Evolutionary conservation across 1,140 invertebrate genomes (phyloP), one percentile per base, ranked within the genome.

Genomic region (Psilanteris sp.): DNA sequence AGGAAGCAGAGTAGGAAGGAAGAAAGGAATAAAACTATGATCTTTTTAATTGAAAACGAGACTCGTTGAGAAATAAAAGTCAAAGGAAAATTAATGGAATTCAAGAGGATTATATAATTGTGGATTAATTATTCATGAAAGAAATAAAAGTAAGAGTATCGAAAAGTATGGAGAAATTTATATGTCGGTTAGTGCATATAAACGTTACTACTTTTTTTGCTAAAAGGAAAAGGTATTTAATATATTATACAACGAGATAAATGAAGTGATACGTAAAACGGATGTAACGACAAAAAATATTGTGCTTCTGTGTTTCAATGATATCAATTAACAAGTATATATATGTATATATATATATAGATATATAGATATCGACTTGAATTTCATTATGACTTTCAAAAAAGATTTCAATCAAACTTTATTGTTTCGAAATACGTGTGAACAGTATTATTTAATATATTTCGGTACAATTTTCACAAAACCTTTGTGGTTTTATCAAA

Each of bases 1-100:
- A 75, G 62, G 61, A 68, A 76, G 44, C 7, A 24, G 31, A 36
- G 13, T 41, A 39, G 32, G 18, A 55, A 70, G 46, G 29, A 66
- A 48, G 46, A 24, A 46, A 67, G 48, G 31, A 77, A 76, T 66
- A 50, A 76, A 68, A 64, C 11, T 20, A 10, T 27, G 26, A 8
- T 11, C 5, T 32, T 50, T 59, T 54, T 61, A 64, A 52, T 59
- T 59, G 31, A 61, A 59, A 32, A 37, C 14, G 18, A 20, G 37
- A 46, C 31, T 22, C 4, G 11, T 44, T 61, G 34, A 70, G 22
- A 59, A 39, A 61, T 61, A 52, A 61, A 61, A 61, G 34, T 34
- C n/a, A 54, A 37, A 32, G 41, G 37, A 54, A 54, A 32, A 11
- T 43, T 7, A 34, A 43, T 52, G 29, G 8, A n/a, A 22, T 26